Percentiles rank a stretch among this genome's conserved stretches.
Conservation (phyloP, 2,888 invertebrate genomes). For the Frankliniella intonsa region DNA sequence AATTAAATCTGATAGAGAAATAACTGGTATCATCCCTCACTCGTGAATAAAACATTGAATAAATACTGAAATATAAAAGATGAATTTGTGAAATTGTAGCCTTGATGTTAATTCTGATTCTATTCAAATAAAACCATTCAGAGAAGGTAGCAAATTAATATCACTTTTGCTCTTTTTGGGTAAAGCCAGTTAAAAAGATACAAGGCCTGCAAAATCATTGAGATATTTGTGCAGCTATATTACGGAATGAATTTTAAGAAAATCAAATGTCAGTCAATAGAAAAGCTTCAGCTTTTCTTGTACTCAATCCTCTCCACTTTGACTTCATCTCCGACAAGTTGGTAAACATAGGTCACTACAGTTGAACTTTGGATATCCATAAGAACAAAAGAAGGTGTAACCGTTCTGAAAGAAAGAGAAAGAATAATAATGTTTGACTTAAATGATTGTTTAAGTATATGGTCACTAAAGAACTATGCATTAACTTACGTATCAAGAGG, state of each 20-base stretch:
- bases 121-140: no score
- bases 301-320: conserved; percentile 98
- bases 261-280: no score
- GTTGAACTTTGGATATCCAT: conserved; percentile 99
- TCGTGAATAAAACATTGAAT: no score
- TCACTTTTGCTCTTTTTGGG: background rate
- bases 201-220: background rate
- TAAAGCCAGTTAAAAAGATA: background rate
- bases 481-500: conserved; percentile 75
- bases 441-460: background rate
- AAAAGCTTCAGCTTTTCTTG: conserved; percentile 69
- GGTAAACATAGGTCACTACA: conserved; percentile 97
- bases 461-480: background rate
- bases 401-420: conserved; percentile 58
- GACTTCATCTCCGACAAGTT: conserved; percentile 95
- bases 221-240: background rate
- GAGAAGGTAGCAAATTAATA: background rate
- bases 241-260: background rate
- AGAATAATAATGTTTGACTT: conserved; percentile 1
- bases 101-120: no score
- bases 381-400: conserved; percentile 94
- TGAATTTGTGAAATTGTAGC: no score
- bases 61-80: no score
- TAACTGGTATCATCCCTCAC: no score
- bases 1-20: no score